phyloP scores from a whole-genome alignment of 2,888 invertebrate species.

The Nomada hirtipes region DNA sequence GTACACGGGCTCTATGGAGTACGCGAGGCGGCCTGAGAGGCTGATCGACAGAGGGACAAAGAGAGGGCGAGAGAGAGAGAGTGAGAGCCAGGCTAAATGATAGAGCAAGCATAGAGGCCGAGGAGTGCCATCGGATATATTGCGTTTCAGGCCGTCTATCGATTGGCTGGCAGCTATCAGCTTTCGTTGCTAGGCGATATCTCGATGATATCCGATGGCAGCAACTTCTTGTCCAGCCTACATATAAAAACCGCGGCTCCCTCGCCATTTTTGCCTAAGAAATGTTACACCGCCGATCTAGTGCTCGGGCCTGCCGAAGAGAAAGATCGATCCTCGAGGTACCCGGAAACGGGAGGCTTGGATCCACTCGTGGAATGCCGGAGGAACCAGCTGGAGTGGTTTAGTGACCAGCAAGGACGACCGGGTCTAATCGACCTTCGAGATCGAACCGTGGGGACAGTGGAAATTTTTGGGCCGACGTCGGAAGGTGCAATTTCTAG shows the following conservation, averaged over 20 bases:
- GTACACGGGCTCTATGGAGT: slow-evolving; percentile 48
- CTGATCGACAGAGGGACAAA: slow-evolving; percentile 19
- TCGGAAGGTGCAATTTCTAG: not conserved
- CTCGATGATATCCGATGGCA: slow-evolving; percentile 72
- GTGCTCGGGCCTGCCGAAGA: not conserved
- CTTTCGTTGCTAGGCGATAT: slow-evolving; percentile 83
- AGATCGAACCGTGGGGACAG: not conserved
- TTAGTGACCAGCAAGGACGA: slow-evolving; percentile 34
- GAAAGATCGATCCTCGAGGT: slow-evolving; percentile 12
- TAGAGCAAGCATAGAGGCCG: slow-evolving; percentile 53
- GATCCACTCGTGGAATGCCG: not conserved
- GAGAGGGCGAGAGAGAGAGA: slow-evolving; percentile 20
- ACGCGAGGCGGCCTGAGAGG: slow-evolving; percentile 43
- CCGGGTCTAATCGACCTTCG: slow-evolving; percentile 47
- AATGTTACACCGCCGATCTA: not conserved
- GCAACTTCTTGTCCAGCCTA: not conserved
- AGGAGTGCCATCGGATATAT: slow-evolving; percentile 73
- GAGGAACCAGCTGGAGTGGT: not conserved
- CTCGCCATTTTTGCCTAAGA: not conserved
- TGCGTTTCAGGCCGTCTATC: slow-evolving; percentile 77
- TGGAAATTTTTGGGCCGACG: slow-evolving; percentile 26
- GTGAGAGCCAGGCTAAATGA: slow-evolving; percentile 38
- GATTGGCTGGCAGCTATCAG: slow-evolving; percentile 80
- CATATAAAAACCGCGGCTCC: not conserved
- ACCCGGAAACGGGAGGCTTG: slow-evolving; percentile 7